These are phyloP conservation scores for Leptodactylus fuscus DNA, from an alignment of 2,113 vertebrate genomes.

Conservation along the genomic window DNA sequence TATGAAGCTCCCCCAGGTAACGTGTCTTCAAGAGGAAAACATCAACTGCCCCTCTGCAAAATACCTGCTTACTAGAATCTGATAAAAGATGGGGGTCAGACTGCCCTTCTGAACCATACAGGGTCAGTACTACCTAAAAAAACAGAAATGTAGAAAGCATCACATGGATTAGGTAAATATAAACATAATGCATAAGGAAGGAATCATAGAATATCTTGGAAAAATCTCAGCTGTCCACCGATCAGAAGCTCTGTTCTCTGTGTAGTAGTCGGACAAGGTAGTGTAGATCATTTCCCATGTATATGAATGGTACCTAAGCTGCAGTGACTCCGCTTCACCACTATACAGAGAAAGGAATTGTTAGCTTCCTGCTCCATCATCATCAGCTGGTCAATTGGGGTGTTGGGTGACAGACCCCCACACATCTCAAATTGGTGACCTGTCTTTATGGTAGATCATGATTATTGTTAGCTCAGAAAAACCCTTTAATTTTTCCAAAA, in stretches of 20 bases:
- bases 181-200: neutral
- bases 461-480: neutral
- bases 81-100: constrained; percentile 73
- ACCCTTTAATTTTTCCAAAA: neutral
- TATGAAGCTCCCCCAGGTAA: constrained; percentile 76
- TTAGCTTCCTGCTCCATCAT: no score
- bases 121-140: constrained; percentile 76
- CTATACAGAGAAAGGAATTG: no score
- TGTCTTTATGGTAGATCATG: no score
- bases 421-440: no score
- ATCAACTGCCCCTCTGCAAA: constrained; percentile 78
- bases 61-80: constrained; percentile 77
- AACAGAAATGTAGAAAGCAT: neutral
- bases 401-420: no score
- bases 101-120: constrained; percentile 76
- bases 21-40: constrained; percentile 78
- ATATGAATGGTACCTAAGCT: no score
- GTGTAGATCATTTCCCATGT: no score
- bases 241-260: no score
- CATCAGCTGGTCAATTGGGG: no score
- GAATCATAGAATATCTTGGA: neutral
- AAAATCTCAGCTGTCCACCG: no score
- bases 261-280: no score
- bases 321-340: no score
- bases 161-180: neutral